These are phyloP conservation scores for Gryon sp. DNA, from an alignment of 1,140 invertebrate species.

Conservation along the genomic window DNA sequence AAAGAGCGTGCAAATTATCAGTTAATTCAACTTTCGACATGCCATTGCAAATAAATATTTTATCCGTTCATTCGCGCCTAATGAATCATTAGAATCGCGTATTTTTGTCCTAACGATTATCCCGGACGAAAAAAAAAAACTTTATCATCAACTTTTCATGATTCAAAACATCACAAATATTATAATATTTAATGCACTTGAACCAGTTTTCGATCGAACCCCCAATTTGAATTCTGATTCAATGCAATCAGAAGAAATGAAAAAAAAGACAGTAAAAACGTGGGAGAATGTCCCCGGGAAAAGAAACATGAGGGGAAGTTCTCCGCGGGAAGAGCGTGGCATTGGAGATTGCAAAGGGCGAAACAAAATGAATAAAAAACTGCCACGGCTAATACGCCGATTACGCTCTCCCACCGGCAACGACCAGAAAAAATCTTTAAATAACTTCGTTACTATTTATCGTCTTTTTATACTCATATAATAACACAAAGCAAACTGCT, in stretches of 20 bases:
- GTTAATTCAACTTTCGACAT: conserved; percentile 12
- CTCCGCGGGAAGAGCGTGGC: conserved; percentile 9
- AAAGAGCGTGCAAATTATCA: not conserved
- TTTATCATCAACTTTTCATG: too few relatives aligned
- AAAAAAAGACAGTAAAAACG: conserved; percentile 21
- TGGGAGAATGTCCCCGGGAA: conserved; percentile 18
- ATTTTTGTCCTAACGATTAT: too few relatives aligned
- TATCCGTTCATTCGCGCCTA: not conserved
- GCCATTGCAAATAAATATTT: not conserved
- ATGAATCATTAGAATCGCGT: conserved; percentile 27
- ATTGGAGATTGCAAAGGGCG: conserved; percentile 2
- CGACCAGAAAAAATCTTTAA: too few relatives aligned
- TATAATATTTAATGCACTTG: conserved; percentile 18
- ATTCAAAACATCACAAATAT: conserved; percentile 2
- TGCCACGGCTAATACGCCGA: conserved; percentile 22
- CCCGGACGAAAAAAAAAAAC: too few relatives aligned
- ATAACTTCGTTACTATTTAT: too few relatives aligned
- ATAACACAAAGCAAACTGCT: too few relatives aligned
- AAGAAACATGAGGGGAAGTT: conserved; percentile 7
- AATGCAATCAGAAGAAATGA: conserved; percentile 38
- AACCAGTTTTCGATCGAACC: conserved; percentile 12
- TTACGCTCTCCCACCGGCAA: not conserved
- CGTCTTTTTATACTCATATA: too few relatives aligned
- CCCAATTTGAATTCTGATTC: conserved; percentile 26
- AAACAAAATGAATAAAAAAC: conserved; percentile 23